Base-by-base conservation (phyloP, 2,888 invertebrate genomes). In the Neoaliturus tenellus region DNA sequence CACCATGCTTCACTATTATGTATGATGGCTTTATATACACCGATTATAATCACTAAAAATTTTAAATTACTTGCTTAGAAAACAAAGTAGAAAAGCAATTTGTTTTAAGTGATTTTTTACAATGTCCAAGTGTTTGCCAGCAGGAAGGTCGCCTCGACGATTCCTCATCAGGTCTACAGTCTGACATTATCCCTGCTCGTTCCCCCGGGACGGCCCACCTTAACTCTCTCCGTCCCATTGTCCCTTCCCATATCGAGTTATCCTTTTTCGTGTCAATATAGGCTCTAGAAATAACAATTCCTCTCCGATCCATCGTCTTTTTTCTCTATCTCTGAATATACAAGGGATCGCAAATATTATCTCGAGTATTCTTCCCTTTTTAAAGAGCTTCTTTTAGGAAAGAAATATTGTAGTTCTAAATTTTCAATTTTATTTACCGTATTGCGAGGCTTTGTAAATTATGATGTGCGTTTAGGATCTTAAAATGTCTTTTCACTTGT, bases 281-380 rank as follows among this genome's bases (percentile, higher is more conserved):
- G 62, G 62, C 62, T 62, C 62, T 62, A 62, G 62, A 62, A 62
- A 62, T 62, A 62, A 62, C 62, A 62, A 62, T 62, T 62, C 62
- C 31, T 3, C 62, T 31, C 25, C 55, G 62, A 62, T 62, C 62
- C 62, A 31, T 5, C 62, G 28, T 62, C 62, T 31, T 17, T 62
- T 62, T 62, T 6, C 62, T 28, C 62, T 28, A 14, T 28, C 14
- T 10, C 62, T 10, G 62, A 28, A 62, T 62, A 62, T 62, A 62
- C 62, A 20, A 8, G 28, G 62, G 62, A 62, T 62, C 14, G 62
- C 28, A 62, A 62, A 62, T 62, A 62, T 62, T 62, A 62, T 62
- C 31, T 31, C 28, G 28, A 62, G 31, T 62, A 28, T 62, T 62
- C 62, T 62, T 28, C 31, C 62, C 62, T 5, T 62, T 62, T 62